Base-by-base conservation (phyloP, 2,888 invertebrate genomes). In the Sesia apiformis region DNA sequence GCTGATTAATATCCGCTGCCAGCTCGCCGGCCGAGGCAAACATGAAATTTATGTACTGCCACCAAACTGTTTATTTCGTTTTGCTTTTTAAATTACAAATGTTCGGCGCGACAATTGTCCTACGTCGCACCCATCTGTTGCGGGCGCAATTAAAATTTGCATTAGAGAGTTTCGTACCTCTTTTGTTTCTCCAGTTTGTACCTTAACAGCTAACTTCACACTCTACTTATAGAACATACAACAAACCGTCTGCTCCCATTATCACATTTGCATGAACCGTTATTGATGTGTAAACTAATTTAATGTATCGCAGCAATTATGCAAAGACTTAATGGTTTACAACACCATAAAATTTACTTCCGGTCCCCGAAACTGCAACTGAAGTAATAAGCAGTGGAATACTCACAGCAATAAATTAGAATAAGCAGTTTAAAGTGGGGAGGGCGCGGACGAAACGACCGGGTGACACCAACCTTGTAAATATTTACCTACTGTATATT, bases 1-100 rank as follows among this genome's bases (percentile, higher is more conserved):
- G 76, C 86, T 88, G 89, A 89, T 88, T 89, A 88, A 89, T 89
- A 88, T 86, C 87, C 85, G 83, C 82, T 84, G 86, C 83, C 85
- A 83, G 88, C 78, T 78, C 80, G 52, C 52, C 78, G 79, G 84
- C 72, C 79, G 85, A 84, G 72, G 86, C 86, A 84, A 87, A 87
- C 89, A 83, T 76, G 80, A 82, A 87, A 89, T 89, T 89, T 88
- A 89, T 89, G 89, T 86, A 89, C 87, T 88, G 79, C 83, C 74
- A 85, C 87, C 84, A 65, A 84, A 67, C 79, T 79, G 78, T 83
- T 83, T 84, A 84, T 88, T 88, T 85, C 85, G 79, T 86, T 89
- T 86, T 83, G 84, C 82, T 83, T 87, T 88, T 86, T 77, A 86
- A 86, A 87, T 88, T 87, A 87, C 88, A 78, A 84, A 81, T 86